Percentiles rank a stretch among this genome's conserved stretches.
Conservation (phyloP, 1,140 invertebrate genomes). For the Achatina immaculata region DNA sequence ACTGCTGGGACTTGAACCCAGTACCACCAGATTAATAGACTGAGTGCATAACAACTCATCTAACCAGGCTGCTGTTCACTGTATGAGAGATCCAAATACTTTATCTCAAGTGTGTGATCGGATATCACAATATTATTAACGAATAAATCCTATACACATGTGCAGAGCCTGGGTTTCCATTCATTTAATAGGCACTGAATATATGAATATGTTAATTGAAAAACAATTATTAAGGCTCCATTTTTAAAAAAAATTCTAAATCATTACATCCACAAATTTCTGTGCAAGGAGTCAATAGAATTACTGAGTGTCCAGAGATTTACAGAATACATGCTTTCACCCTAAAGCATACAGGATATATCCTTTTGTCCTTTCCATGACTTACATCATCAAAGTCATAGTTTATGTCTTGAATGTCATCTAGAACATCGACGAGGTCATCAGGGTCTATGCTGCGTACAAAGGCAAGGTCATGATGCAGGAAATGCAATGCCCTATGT, state of each 20-base stretch:
- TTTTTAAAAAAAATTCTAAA: not conserved
- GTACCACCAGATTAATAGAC: too few relatives aligned
- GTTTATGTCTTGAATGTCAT: not conserved
- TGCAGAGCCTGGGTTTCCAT: too few relatives aligned
- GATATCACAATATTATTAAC: too few relatives aligned
- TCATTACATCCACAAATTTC: not conserved
- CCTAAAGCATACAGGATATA: not conserved
- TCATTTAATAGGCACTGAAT: not conserved
- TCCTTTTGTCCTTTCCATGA: not conserved
- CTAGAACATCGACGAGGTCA: not conserved
- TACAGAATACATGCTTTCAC: not conserved
- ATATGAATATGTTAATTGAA: not conserved
- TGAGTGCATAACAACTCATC: too few relatives aligned
- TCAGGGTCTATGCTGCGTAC: constrained; percentile 4
- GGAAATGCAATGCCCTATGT: not conserved
- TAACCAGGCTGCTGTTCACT: too few relatives aligned
- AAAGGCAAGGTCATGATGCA: constrained; percentile 24
- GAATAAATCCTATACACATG: too few relatives aligned
- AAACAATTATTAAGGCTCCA: not conserved
- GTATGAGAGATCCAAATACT: too few relatives aligned
- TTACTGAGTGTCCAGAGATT: not conserved
- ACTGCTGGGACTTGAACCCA: too few relatives aligned
- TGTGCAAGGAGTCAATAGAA: not conserved
- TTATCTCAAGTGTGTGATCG: too few relatives aligned
- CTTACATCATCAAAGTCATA: constrained; percentile 23